Conservation (phyloP, 2,888 invertebrate genomes). For the Octonoba sinensis region DNA sequence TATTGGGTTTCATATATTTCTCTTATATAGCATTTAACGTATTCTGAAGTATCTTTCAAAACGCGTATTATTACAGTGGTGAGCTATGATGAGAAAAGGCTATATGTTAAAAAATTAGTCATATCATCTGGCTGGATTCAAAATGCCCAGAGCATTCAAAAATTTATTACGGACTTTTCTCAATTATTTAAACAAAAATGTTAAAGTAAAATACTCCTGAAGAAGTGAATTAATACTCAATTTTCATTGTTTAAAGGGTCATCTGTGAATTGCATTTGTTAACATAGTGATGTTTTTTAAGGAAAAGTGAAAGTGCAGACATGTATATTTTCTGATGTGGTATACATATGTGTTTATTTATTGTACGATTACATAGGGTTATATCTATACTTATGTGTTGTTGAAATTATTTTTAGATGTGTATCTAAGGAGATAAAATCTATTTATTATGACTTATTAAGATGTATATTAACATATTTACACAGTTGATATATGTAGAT, state of each 20-base stretch:
- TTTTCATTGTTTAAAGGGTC: constrained; percentile 32
- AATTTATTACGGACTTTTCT: neutral
- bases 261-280: constrained; percentile 57
- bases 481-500: constrained; percentile 60
- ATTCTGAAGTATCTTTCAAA: constrained; percentile 52
- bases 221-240: neutral
- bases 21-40: constrained; percentile 58
- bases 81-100: constrained; percentile 28
- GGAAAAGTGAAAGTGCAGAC: constrained; percentile 45
- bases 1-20: constrained; percentile 54
- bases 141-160: constrained; percentile 3
- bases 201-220: too few relatives aligned
- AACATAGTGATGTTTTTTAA: constrained; percentile 42
- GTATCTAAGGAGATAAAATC: constrained; percentile 36
- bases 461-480: constrained; percentile 63
- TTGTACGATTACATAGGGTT: constrained; percentile 51
- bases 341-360: constrained; percentile 62
- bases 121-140: constrained; percentile 38
- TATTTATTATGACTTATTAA: constrained; percentile 61
- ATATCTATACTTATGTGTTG: constrained; percentile 56
- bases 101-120: constrained; percentile 40
- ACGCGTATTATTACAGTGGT: constrained; percentile 39
- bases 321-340: constrained; percentile 63
- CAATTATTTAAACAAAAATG: too few relatives aligned
- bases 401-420: constrained; percentile 64